Percentiles rank a stretch among this genome's conserved stretches.
phyloP scores from a whole-genome alignment of 2,888 invertebrate species.

The Erannis defoliaria region DNA sequence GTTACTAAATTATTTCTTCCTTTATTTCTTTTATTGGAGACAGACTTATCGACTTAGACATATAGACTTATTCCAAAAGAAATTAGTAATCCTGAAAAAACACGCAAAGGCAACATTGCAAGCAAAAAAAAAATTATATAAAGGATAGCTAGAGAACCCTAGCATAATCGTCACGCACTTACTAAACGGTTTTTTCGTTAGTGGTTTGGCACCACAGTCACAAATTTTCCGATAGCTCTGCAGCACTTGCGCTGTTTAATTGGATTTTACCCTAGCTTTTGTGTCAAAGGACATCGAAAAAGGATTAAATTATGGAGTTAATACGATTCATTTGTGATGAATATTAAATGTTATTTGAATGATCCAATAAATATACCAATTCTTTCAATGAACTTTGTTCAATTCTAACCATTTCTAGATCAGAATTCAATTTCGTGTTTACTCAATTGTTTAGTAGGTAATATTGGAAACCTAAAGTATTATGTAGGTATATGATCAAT shows the following conservation, averaged over 20 bases:
- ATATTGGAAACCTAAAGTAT: conserved; percentile 7
- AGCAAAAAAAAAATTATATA: too few relatives aligned
- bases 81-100: too few relatives aligned
- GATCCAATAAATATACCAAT: conserved; percentile 12
- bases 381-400: conserved; percentile 26
- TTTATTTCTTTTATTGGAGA: too few relatives aligned
- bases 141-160: too few relatives aligned
- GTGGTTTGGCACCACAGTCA: too few relatives aligned
- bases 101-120: too few relatives aligned
- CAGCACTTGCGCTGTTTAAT: conserved; percentile 13
- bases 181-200: too few relatives aligned
- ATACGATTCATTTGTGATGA: conserved; percentile 25
- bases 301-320: conserved; percentile 25
- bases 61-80: too few relatives aligned
- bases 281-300: conserved; percentile 20
- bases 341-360: conserved; percentile 25
- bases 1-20: too few relatives aligned
- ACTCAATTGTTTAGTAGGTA: conserved; percentile 1
- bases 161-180: too few relatives aligned
- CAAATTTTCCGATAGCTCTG: background rate
- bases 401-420: conserved; percentile 19
- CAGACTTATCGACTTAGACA: too few relatives aligned
- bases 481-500: too few relatives aligned
- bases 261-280: conserved; percentile 24
- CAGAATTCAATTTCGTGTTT: conserved; percentile 22